Evolutionary conservation across 2,113 vertebrate species (phyloP).

Genomic region (Python bivittatus): DNA sequence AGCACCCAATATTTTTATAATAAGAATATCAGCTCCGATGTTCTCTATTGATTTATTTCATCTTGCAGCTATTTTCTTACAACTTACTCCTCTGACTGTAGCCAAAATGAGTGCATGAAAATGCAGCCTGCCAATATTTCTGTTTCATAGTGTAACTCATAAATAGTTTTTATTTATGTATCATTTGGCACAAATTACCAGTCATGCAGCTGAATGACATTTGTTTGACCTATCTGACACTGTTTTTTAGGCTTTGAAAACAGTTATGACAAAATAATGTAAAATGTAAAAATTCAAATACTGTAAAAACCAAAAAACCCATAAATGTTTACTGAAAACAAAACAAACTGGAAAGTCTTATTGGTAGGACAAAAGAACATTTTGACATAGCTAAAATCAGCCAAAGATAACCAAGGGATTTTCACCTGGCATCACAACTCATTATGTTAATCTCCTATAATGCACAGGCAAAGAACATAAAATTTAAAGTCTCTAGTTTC

Average conservation of each 20-base stretch:
- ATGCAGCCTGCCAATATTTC: background rate
- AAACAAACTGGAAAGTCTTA: background rate
- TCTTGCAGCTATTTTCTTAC: background rate
- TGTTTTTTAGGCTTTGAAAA: background rate
- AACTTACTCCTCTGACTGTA: background rate
- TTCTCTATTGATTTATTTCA: background rate
- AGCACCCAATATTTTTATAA: too few relatives aligned
- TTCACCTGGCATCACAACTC: background rate
- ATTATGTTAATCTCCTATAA: background rate
- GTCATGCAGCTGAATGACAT: background rate
- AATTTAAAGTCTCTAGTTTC: background rate
- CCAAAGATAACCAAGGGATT: background rate
- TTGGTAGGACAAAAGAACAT: background rate
- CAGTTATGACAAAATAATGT: background rate
- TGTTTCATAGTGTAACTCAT: background rate
- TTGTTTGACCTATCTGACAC: background rate
- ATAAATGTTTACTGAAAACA: background rate
- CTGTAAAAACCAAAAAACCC: background rate
- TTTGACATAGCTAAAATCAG: background rate
- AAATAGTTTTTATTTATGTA: background rate
- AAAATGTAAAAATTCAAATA: background rate
- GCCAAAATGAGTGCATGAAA: background rate
- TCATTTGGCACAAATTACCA: slow-evolving; percentile 2
- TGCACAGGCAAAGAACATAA: background rate
- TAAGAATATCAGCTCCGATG: too few relatives aligned